Percentiles rank a stretch among this genome's conserved stretches.
These are phyloP conservation scores for Caenorhabditis becei DNA, from an alignment of 2,888 invertebrate genomes.

Conservation along the genomic window DNA sequence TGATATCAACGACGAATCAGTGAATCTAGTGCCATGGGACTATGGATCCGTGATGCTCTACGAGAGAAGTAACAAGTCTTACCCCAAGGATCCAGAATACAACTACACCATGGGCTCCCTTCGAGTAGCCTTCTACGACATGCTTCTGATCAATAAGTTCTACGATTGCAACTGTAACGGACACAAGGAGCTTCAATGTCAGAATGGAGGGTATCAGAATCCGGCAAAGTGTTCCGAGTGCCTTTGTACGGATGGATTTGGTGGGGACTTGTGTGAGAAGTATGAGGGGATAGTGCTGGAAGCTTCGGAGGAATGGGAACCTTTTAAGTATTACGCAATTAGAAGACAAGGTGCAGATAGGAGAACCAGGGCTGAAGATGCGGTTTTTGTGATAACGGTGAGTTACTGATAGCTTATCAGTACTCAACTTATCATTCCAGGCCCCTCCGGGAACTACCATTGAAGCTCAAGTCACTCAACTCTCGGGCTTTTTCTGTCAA, in stretches of 20 bases:
- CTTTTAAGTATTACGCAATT: neutral
- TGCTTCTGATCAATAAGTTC: conserved; percentile 25
- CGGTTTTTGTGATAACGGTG: conserved; percentile 5
- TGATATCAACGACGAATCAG: neutral
- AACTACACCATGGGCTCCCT: conserved; percentile 50
- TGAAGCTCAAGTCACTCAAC: conserved; percentile 5
- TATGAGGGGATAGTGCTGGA: conserved; percentile 67
- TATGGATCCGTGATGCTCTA: conserved; percentile 48
- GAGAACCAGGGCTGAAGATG: neutral
- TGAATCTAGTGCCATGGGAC: conserved; percentile 31
- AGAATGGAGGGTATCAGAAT: conserved; percentile 44
- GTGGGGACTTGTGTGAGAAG: conserved; percentile 83
- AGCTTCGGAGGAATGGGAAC: conserved; percentile 13
- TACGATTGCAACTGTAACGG: conserved; percentile 36
- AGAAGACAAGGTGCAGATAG: neutral
- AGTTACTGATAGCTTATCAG: neutral
- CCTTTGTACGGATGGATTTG: conserved; percentile 82
- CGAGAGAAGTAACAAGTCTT: conserved; percentile 5
- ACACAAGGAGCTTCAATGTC: conserved; percentile 15
- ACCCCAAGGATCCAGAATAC: conserved; percentile 41
- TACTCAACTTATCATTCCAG: neutral
- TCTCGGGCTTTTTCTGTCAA: conserved; percentile 23
- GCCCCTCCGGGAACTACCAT: conserved; percentile 31
- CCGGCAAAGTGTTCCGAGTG: conserved; percentile 30
- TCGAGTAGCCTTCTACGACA: conserved; percentile 42